phyloP scores from a whole-genome alignment of 2,888 invertebrate species.

The Drosophila lacicola region DNA sequence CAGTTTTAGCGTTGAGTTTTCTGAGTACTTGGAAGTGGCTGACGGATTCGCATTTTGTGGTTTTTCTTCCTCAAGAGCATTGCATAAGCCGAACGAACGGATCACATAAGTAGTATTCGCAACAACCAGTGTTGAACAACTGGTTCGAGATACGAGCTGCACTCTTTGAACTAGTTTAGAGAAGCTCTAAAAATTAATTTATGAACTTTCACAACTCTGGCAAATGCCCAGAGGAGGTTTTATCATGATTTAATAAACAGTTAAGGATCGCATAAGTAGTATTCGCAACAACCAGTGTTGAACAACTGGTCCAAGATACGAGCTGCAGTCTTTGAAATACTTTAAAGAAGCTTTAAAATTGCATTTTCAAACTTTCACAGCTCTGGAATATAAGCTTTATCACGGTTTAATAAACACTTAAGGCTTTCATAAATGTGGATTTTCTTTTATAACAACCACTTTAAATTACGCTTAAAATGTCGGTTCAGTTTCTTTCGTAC shows the following conservation, averaged over 20 bases:
- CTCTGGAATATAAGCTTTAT: not conserved
- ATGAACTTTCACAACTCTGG: not conserved
- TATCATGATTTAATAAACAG: too few species aligned
- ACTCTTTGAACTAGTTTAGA: conserved; percentile 18
- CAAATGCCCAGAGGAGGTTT: not conserved
- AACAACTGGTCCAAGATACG: conserved; percentile 6
- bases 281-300: conserved; percentile 8
- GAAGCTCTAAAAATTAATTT: not conserved
- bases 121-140: conserved; percentile 20
- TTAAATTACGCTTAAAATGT: not conserved
- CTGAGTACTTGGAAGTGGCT: conserved; percentile 37
- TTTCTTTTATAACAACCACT: not conserved
- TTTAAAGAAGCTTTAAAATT: not conserved
- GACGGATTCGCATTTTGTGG: conserved; percentile 41
- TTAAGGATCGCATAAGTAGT: conserved; percentile 1
- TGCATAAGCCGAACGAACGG: conserved; percentile 35
- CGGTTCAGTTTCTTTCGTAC: not conserved
- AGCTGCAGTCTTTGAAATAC: not conserved
- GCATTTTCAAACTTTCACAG: too few species aligned
- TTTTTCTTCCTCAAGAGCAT: conserved; percentile 27
- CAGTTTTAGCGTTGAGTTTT: conserved; percentile 44
- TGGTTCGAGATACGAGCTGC: conserved; percentile 5
- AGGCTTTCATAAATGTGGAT: not conserved
- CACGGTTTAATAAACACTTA: not conserved
- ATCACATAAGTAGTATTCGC: conserved; percentile 16